Conservation (phyloP, 2,113 vertebrate genomes). For the Pagrus major region DNA sequence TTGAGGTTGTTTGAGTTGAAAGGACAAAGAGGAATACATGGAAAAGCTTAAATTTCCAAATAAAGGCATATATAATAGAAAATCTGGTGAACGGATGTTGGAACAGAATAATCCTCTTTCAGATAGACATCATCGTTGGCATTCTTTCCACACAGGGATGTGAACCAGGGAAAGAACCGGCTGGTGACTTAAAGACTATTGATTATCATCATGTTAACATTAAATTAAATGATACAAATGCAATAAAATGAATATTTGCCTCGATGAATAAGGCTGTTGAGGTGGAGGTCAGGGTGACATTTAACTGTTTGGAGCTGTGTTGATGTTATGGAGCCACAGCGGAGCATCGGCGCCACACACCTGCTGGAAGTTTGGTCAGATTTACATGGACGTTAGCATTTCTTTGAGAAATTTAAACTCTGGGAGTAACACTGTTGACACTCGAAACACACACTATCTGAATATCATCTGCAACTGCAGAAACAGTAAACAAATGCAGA, state of each 20-base stretch:
- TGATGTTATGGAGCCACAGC: not conserved
- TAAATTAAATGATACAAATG: not conserved
- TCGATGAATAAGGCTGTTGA: not conserved
- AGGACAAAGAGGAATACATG: conserved; percentile 1
- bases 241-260: not conserved
- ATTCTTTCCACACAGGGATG: conserved; percentile 28
- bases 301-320: conserved; percentile 10
- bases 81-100: conserved; percentile 43
- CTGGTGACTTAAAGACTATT: not conserved
- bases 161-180: not conserved
- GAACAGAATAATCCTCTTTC: conserved; percentile 43
- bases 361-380: not conserved
- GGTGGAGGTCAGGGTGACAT: conserved; percentile 25
- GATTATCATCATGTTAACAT: not conserved
- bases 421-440: conserved; percentile 43
- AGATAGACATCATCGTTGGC: conserved; percentile 36
- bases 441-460: conserved; percentile 47
- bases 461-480: conserved; percentile 3
- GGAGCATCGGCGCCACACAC: not conserved
- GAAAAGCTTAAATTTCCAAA: conserved; percentile 34
- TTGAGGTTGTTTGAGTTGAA: not conserved
- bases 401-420: conserved; percentile 13
- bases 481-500: conserved; percentile 32
- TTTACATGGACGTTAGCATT: conserved; percentile 30
- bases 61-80: conserved; percentile 38